Conservation (phyloP, 2,797 vertebrate species). For the Gallirallus australis region DNA sequence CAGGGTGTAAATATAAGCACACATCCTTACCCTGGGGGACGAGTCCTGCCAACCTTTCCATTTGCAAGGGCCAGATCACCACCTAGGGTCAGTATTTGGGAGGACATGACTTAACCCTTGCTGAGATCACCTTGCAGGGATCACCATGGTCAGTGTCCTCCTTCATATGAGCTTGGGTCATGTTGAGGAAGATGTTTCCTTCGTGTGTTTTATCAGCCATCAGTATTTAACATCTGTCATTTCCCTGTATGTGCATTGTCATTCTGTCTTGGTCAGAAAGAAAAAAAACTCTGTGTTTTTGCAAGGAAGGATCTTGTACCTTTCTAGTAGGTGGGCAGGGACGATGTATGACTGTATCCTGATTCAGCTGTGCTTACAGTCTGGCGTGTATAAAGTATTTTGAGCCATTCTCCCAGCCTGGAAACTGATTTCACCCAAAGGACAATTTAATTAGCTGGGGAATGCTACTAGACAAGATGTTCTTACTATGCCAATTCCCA, state of each 20-base stretch:
- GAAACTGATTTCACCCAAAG: neutral
- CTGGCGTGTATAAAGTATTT: neutral
- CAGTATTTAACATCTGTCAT: neutral
- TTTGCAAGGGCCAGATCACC: neutral
- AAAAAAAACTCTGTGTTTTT: neutral
- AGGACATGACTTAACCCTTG: neutral
- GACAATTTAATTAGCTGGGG: neutral
- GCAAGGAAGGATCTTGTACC: neutral
- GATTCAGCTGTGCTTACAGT: neutral
- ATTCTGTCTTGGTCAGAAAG: neutral
- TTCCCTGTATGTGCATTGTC: neutral
- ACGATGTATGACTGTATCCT: neutral
- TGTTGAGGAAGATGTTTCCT: neutral
- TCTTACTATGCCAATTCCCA: neutral
- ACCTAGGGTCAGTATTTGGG: neutral
- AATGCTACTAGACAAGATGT: neutral
- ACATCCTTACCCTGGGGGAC: neutral
- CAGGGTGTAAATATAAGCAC: neutral
- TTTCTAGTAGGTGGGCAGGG: neutral
- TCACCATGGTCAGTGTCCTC: neutral
- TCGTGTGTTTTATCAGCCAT: neutral
- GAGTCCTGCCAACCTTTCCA: neutral
- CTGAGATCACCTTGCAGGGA: neutral
- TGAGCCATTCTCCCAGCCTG: neutral
- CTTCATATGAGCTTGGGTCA: neutral